Percentiles rank a stretch among this genome's conserved stretches.
Evolutionary conservation across 1,140 invertebrate genomes (phyloP).

Genomic region (Lordiphosa clarofinis): DNA sequence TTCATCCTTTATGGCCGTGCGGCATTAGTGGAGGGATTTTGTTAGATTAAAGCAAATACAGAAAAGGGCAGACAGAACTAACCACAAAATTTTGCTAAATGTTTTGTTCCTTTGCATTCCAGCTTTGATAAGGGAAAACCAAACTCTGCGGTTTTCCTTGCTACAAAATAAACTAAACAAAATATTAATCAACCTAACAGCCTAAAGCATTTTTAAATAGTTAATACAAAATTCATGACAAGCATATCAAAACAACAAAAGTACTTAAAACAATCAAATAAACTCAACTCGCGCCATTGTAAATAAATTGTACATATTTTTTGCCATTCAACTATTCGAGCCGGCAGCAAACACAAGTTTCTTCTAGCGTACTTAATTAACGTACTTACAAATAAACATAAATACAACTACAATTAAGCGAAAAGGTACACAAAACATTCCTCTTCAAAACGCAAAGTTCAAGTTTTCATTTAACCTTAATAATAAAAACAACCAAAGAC

Average conservation of each 20-base stretch:
- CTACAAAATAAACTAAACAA: no score
- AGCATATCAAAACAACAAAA: slow-evolving; percentile 15
- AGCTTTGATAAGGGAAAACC: no score
- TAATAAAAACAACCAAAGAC: slow-evolving; percentile 78
- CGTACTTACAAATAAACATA: slow-evolving; percentile 9
- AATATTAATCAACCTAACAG: slow-evolving; percentile 48
- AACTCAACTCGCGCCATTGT: slow-evolving; percentile 61
- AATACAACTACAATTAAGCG: slow-evolving; percentile 14
- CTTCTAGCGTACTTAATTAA: slow-evolving; percentile 23
- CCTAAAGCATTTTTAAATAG: slow-evolving; percentile 34
- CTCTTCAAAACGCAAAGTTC: slow-evolving; percentile 63
- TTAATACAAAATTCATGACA: slow-evolving; percentile 13
- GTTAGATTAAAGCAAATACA: slow-evolving; percentile 73
- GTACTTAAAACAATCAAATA: slow-evolving; percentile 64
- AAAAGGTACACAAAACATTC: slow-evolving; percentile 51
- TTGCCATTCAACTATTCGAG: slow-evolving; percentile 35
- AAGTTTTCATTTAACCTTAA: no score
- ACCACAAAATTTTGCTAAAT: slow-evolving; percentile 27
- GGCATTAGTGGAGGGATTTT: slow-evolving; percentile 73
- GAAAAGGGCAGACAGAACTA: slow-evolving; percentile 35
- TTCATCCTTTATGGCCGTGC: slow-evolving; percentile 75
- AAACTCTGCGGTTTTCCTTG: no score
- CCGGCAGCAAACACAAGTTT: slow-evolving; percentile 51
- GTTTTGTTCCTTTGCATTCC: no score
- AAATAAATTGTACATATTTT: slow-evolving; percentile 46